Conservation (phyloP, 2,888 invertebrate genomes). For the Volucella inanis region DNA sequence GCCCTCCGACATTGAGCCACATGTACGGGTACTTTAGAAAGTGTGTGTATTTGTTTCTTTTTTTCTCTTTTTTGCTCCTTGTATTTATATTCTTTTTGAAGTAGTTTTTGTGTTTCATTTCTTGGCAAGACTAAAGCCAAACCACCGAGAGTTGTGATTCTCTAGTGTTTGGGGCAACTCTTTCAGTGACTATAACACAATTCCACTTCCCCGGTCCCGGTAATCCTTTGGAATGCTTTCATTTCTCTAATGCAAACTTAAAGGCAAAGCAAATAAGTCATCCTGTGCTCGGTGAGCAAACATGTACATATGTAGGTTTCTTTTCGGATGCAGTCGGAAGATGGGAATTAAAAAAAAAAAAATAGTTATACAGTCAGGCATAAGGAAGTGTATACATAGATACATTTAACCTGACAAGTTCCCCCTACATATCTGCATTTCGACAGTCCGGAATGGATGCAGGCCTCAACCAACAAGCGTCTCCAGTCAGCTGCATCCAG, state of each 20-base stretch:
- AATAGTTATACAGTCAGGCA: background rate
- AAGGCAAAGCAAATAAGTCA: conserved; percentile 60
- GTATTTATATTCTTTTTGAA: conserved; percentile 17
- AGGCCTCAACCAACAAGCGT: too few species aligned
- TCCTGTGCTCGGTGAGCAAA: conserved; percentile 40
- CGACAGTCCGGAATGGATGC: too few species aligned
- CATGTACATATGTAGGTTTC: background rate
- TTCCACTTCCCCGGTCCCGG: conserved; percentile 19
- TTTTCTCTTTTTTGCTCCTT: conserved; percentile 9
- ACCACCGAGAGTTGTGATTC: conserved; percentile 37
- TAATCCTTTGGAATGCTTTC: conserved; percentile 10
- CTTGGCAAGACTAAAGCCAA: conserved; percentile 3
- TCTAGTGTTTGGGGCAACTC: conserved; percentile 35
- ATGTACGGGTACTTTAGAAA: conserved; percentile 40
- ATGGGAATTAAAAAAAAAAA: background rate
- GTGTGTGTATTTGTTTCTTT: background rate
- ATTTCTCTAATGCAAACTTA: conserved; percentile 35
- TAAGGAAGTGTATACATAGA: background rate
- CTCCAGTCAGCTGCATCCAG: too few species aligned
- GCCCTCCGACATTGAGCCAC: conserved; percentile 9
- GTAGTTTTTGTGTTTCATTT: background rate
- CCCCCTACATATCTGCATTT: too few species aligned
- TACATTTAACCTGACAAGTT: too few species aligned
- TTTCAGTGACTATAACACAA: conserved; percentile 27
- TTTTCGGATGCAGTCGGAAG: conserved; percentile 29